Evolutionary conservation across 2,797 vertebrate species (phyloP).

Genomic region (Thripadectes ignobilis): DNA sequence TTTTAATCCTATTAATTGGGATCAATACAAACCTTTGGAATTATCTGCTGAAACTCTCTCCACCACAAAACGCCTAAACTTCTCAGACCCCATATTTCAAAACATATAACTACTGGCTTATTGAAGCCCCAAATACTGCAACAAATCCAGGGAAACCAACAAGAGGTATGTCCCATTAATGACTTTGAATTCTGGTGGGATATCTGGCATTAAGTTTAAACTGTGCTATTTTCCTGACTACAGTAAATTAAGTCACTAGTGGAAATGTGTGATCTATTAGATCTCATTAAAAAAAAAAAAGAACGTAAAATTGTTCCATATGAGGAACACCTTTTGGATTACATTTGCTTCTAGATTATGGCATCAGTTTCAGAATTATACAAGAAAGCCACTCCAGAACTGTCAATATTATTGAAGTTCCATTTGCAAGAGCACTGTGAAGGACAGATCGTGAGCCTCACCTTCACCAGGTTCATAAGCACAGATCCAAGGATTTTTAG

Average conservation of each 20-base stretch:
- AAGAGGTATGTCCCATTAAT: background rate
- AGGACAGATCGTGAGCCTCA: background rate
- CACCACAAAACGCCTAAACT: background rate
- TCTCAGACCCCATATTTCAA: background rate
- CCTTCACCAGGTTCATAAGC: background rate
- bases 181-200: background rate
- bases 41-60: background rate
- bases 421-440: background rate
- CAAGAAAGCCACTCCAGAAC: background rate
- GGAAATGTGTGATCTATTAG: background rate
- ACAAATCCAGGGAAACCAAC: background rate
- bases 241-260: background rate
- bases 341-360: background rate
- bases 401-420: background rate
- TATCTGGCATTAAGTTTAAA: background rate
- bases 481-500: background rate
- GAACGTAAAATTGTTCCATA: background rate
- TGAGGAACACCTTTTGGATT: background rate
- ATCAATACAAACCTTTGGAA: conserved; percentile 33
- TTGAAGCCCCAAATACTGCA: background rate
- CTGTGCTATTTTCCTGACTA: background rate
- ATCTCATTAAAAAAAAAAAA: background rate
- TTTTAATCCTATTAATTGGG: background rate
- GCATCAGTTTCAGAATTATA: background rate
- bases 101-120: background rate